Base-by-base conservation (phyloP, 2,113 vertebrate genomes). In the Columbina picui region DNA sequence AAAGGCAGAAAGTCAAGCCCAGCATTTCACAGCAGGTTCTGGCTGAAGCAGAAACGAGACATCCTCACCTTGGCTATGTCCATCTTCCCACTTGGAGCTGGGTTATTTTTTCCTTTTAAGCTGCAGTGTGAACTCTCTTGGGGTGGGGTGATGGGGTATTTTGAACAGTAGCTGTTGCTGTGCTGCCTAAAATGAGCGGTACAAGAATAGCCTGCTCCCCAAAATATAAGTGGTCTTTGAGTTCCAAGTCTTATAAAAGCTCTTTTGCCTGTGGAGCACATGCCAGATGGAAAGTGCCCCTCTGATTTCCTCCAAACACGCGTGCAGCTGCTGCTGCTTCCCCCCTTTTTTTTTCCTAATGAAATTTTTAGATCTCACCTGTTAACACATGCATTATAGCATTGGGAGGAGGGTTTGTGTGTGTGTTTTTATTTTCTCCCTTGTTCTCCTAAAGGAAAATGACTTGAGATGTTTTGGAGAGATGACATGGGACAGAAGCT, bases 281-380 rank as follows among this genome's bases (percentile, higher is more conserved):
- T 88, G 92, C 93, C 97, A 97, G 95, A 98, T 97, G 97, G 97
- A 98, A 97, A 97, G 77, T 89, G 30, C 89, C 87, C 92, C 60
- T 57, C 86, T 95, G 93, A 85, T 94, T 97, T 97, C 96, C 96
- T 97, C 94, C 87, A 96, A 96, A 97, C 94, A 96, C 0, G 36
- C 88, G 0, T 73, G 97, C 98, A 98, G 98, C 98, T 98, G 98
- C 97, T 97, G 50, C 77, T 94, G 96, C 85, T 97, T 97, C 94
- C 96, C 81, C 18, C 57, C 26, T 26, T 50, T 53, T 67, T 60
- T 97, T 94, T 60, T 65, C 90, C 97, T 79, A 95, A 71, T 92
- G 98, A 97, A 97, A 98, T 98, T 98, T 98, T 98, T 98, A 98
- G 97, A 88, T 63, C 93, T 97, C 98, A 98, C 98, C 98, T 98